A percentile compares a stretch with the other conserved stretches of the same genome.
These are phyloP conservation scores for Tangara arthus DNA, from an alignment of 2,797 vertebrate species.

Conservation along the genomic window DNA sequence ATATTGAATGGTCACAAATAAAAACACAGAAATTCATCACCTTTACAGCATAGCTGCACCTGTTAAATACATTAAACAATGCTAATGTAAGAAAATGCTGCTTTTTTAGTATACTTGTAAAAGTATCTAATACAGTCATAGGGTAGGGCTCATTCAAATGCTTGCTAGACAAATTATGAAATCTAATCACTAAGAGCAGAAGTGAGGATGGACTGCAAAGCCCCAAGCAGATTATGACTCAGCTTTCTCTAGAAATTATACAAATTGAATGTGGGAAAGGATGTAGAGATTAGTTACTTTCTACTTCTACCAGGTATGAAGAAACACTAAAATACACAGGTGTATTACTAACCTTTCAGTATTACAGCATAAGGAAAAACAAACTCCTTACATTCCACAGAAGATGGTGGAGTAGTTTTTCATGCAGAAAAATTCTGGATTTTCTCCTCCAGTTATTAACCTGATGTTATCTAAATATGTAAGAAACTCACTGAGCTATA, in stretches of 20 bases:
- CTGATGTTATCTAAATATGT: neutral
- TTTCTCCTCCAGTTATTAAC: neutral
- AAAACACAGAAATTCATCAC: neutral
- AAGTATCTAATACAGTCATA: neutral
- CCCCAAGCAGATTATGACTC: neutral
- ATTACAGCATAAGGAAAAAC: neutral
- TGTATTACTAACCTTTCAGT: neutral
- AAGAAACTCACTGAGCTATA: neutral
- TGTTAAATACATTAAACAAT: neutral
- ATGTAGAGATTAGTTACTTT: neutral
- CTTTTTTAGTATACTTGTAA: neutral
- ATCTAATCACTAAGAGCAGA: neutral
- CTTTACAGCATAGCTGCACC: neutral
- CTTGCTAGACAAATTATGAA: neutral
- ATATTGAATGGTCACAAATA: neutral
- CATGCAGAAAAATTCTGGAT: neutral
- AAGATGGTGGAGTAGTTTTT: neutral
- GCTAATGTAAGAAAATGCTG: neutral
- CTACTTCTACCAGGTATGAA: neutral
- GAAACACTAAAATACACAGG: neutral
- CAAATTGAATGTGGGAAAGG: neutral
- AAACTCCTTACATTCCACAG: neutral
- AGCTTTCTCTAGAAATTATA: neutral
- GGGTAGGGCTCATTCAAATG: neutral
- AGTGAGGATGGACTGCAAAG: neutral